These are phyloP conservation scores for Drosophila atripex DNA, from an alignment of 2,888 invertebrate species.

Conservation along the genomic window DNA sequence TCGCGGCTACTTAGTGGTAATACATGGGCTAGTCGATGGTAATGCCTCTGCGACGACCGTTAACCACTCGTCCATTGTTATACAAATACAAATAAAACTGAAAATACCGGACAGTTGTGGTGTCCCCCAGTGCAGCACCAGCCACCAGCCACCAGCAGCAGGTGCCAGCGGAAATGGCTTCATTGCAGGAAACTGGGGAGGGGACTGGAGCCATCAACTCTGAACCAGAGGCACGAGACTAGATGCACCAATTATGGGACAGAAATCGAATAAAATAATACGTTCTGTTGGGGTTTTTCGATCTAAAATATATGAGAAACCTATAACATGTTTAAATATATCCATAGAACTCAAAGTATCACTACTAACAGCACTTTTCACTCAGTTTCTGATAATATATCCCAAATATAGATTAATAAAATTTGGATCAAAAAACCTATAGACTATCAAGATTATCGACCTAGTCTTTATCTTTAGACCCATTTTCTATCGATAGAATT, in stretches of 20 bases:
- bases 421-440: too few species aligned
- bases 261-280: not conserved
- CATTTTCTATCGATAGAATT: too few species aligned
- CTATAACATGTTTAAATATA: too few species aligned
- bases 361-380: too few species aligned
- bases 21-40: not conserved
- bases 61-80: constrained; percentile 41
- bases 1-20: constrained; percentile 61
- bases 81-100: constrained; percentile 8
- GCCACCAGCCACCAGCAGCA: not conserved
- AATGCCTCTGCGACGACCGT: constrained; percentile 47
- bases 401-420: too few species aligned
- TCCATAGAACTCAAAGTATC: too few species aligned
- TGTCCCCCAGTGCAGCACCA: not conserved
- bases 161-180: constrained; percentile 48
- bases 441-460: too few species aligned
- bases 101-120: not conserved
- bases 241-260: not conserved
- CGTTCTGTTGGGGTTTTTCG: too few species aligned
- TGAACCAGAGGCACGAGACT: constrained; percentile 24
- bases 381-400: too few species aligned
- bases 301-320: too few species aligned
- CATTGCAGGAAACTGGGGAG: constrained; percentile 21
- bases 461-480: too few species aligned
- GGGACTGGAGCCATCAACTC: constrained; percentile 1